Evolutionary conservation across 2,113 vertebrate species (phyloP).

Genomic region (Aptenodytes forsteri): DNA sequence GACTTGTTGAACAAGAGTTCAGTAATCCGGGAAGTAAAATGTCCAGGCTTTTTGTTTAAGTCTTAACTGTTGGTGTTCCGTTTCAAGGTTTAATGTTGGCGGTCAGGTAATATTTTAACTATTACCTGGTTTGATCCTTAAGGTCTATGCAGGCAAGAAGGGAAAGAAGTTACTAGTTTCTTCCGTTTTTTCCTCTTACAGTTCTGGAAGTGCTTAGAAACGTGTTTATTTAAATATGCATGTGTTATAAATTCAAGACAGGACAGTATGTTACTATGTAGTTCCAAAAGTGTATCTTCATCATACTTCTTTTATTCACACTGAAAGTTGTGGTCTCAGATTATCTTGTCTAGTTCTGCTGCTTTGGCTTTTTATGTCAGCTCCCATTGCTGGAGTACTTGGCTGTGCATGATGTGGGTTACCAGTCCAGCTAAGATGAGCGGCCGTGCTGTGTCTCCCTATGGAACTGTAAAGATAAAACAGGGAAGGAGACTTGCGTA

Average conservation of each 20-base stretch:
- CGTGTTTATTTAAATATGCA: not conserved
- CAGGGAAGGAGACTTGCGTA: not conserved
- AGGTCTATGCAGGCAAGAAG: not conserved
- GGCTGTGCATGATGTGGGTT: fast-evolving
- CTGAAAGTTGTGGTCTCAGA: not conserved
- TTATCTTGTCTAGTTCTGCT: not conserved
- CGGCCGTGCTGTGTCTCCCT: not conserved
- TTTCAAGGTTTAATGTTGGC: not conserved
- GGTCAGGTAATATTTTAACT: not conserved
- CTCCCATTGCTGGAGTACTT: not conserved
- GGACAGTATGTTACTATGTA: not conserved
- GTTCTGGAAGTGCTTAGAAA: not conserved
- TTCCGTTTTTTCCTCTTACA: not conserved
- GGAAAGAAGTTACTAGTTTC: not conserved
- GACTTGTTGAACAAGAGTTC: not conserved
- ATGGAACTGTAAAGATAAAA: not conserved
- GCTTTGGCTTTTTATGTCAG: not conserved
- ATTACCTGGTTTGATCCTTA: not conserved
- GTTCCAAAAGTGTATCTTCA: not conserved
- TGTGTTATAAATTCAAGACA: not conserved
- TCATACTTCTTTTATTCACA: not conserved
- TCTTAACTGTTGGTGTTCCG: not conserved
- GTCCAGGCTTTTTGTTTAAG: not conserved
- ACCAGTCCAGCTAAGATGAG: not conserved
- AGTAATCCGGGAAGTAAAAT: not conserved